phyloP scores from a whole-genome alignment of 1,140 invertebrate species.

The Hylyphantes graminicola region DNA sequence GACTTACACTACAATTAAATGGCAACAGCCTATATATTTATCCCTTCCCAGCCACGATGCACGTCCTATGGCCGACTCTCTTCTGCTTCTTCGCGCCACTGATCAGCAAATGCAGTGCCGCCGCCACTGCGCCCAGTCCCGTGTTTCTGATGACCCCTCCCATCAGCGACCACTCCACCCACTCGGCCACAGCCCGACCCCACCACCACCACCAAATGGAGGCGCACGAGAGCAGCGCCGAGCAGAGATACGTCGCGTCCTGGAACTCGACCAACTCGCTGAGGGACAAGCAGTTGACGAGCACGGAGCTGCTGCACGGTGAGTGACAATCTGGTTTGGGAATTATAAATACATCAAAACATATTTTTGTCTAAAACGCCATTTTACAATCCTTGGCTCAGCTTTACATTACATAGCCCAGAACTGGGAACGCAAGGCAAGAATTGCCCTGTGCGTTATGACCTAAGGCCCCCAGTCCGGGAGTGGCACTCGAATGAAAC shows the following conservation, averaged over 20 bases:
- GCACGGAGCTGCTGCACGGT: not conserved
- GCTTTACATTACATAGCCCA: too few relatives aligned
- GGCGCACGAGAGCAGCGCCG: not conserved
- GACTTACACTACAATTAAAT: too few relatives aligned
- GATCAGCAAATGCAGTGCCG: slow-evolving; percentile 1
- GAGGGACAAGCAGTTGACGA: not conserved
- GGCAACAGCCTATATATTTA: too few relatives aligned
- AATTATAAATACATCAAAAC: too few relatives aligned
- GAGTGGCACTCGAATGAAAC: too few relatives aligned
- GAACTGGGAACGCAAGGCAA: too few relatives aligned
- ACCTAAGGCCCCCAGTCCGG: too few relatives aligned
- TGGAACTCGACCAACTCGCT: slow-evolving; percentile 28
- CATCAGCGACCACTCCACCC: not conserved
- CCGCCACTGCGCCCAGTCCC: slow-evolving; percentile 20
- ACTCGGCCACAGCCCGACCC: not conserved
- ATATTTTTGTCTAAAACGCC: too few relatives aligned
- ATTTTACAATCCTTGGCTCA: too few relatives aligned
- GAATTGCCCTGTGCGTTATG: too few relatives aligned
- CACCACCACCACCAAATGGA: slow-evolving; percentile 16
- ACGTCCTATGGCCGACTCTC: not conserved
- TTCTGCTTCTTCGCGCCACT: not conserved
- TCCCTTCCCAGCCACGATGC: not conserved
- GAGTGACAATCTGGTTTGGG: not conserved
- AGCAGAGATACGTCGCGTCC: not conserved
- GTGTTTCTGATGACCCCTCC: slow-evolving; percentile 47